phyloP scores from a whole-genome alignment of 2,113 vertebrate species.

The Triplophysa dalaica region DNA sequence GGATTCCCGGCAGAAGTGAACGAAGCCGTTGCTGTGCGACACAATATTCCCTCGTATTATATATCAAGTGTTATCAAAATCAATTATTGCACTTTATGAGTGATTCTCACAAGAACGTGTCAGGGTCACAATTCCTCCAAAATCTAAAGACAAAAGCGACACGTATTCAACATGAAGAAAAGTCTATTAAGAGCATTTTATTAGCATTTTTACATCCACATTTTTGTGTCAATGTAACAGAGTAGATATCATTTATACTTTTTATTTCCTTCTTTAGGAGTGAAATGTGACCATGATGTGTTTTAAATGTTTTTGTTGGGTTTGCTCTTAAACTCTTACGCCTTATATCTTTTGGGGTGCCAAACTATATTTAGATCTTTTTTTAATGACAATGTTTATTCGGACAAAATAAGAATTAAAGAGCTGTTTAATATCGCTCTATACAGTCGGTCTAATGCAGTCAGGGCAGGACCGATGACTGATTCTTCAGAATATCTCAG shows the following conservation, averaged over 20 bases:
- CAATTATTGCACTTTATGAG: constrained; percentile 66
- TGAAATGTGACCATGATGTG: not conserved
- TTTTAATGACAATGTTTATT: too few species aligned
- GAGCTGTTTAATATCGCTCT: not conserved
- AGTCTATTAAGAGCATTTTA: not conserved
- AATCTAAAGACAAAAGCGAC: not conserved
- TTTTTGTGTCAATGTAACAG: not conserved
- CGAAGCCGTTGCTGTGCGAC: constrained; percentile 9
- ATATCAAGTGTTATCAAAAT: not conserved
- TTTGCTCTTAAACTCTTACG: not conserved
- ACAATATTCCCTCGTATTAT: not conserved
- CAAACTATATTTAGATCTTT: not conserved
- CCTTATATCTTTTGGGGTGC: not conserved
- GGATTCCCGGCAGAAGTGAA: too few species aligned
- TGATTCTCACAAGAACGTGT: not conserved
- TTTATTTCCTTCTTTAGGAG: not conserved
- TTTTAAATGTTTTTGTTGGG: not conserved
- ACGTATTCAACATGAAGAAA: not conserved
- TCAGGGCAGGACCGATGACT: not conserved
- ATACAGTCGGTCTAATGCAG: not conserved
- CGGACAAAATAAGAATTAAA: too few species aligned
- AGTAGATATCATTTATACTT: too few species aligned
- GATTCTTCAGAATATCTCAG: not conserved
- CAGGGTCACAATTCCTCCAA: not conserved
- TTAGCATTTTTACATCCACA: not conserved